These are phyloP conservation scores for Oreochromis tanganicae DNA, from an alignment of 2,113 vertebrate genomes.

Conservation along the genomic window DNA sequence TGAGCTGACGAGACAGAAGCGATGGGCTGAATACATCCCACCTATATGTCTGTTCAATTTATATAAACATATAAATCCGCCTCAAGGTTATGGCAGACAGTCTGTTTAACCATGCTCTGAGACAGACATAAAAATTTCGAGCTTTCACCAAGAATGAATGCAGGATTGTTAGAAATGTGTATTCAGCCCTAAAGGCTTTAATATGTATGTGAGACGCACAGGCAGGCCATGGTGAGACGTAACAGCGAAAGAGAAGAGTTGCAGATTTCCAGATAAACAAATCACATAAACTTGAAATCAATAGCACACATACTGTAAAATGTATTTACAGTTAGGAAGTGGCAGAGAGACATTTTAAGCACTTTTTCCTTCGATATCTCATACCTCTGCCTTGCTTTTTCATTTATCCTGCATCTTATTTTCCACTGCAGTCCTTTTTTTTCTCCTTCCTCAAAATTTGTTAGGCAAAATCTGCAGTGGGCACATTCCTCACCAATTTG, in stretches of 20 bases:
- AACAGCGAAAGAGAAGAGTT: neutral
- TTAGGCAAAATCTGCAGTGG: constrained; percentile 16
- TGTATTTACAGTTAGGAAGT: constrained; percentile 16
- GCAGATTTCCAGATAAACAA: constrained; percentile 9
- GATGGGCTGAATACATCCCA: neutral
- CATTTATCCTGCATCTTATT: constrained; percentile 4
- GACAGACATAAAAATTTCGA: neutral
- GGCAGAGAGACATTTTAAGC: constrained; percentile 1
- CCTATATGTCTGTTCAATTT: neutral
- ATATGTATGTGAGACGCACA: neutral
- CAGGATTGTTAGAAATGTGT: neutral
- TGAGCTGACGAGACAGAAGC: neutral
- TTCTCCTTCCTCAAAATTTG: neutral
- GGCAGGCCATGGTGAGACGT: neutral
- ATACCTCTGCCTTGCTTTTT: neutral
- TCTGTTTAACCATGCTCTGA: neutral
- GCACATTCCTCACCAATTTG: constrained; percentile 22
- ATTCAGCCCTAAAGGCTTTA: neutral
- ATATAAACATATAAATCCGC: neutral
- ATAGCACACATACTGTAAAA: constrained; percentile 26
- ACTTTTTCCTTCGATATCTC: constrained; percentile 10
- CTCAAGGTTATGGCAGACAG: neutral
- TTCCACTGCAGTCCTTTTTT: neutral
- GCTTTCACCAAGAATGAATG: neutral
- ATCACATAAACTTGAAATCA: constrained; percentile 32